phyloP scores from a whole-genome alignment of 2,113 vertebrate species.

The Dryoscopus gambensis region DNA sequence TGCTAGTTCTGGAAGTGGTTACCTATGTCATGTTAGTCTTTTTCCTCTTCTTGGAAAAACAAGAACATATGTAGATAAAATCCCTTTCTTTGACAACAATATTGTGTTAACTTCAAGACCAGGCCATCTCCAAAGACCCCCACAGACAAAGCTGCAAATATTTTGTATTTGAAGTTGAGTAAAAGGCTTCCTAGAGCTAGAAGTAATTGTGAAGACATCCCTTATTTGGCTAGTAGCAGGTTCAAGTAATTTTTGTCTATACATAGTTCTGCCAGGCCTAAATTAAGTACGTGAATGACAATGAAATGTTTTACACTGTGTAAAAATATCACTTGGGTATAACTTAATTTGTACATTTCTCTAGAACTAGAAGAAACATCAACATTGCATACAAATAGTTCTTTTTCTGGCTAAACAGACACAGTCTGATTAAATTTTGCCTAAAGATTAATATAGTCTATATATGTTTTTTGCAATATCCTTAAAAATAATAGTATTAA shows the following conservation, averaged over 20 bases:
- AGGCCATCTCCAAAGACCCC: neutral
- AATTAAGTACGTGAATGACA: neutral
- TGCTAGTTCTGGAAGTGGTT: neutral
- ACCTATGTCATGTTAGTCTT: neutral
- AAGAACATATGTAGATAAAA: neutral
- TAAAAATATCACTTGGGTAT: neutral
- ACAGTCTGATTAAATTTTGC: neutral
- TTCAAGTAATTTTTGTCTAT: neutral
- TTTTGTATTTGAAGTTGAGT: neutral
- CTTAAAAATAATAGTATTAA: constrained; percentile 22
- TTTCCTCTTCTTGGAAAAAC: neutral
- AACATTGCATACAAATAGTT: neutral
- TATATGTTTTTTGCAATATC: neutral
- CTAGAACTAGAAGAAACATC: neutral
- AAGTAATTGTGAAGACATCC: neutral
- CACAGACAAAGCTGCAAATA: neutral
- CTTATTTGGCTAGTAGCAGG: neutral
- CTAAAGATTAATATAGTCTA: neutral
- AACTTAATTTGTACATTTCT: neutral
- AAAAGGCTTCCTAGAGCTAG: neutral
- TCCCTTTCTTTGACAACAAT: neutral
- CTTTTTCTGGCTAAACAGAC: neutral
- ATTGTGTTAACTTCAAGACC: neutral
- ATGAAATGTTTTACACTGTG: neutral
- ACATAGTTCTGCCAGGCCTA: neutral